phyloP scores from a whole-genome alignment of 2,888 invertebrate genomes.

The Odontocolon sp. region DNA sequence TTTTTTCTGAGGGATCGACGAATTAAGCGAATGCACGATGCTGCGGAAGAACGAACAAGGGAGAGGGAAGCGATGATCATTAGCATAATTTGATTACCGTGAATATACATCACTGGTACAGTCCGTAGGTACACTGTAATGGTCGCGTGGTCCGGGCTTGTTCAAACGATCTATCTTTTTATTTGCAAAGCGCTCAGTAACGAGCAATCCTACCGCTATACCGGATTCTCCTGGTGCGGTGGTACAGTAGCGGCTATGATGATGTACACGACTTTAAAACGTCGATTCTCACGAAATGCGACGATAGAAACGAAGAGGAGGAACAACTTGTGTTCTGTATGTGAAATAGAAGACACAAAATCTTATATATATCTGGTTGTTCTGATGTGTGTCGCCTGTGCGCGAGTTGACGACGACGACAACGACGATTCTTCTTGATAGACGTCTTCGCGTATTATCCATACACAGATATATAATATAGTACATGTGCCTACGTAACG shows the following conservation, averaged over 20 bases:
- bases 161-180: constrained; percentile 61
- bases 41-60: constrained; percentile 17
- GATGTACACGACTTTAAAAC: constrained; percentile 73
- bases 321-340: constrained; percentile 35
- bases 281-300: constrained; percentile 67
- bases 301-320: constrained; percentile 52
- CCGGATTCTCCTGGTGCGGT: constrained; percentile 14
- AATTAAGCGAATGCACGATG: constrained; percentile 17
- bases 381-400: constrained; percentile 47
- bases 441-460: constrained; percentile 29
- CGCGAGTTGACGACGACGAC: constrained; percentile 39
- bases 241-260: constrained; percentile 56
- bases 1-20: neutral
- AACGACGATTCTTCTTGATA: constrained; percentile 51
- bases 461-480: constrained; percentile 5
- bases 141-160: constrained; percentile 67
- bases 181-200: constrained; percentile 52
- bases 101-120: constrained; percentile 42
- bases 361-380: constrained; percentile 6
- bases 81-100: constrained; percentile 66
- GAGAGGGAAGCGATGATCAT: constrained; percentile 51
- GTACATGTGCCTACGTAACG: constrained; percentile 58
- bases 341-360: neutral
- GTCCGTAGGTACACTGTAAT: constrained; percentile 49
- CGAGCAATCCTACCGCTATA: constrained; percentile 50